A percentile compares a stretch with the other conserved stretches of the same genome.
Conservation (phyloP, 2,888 invertebrate genomes). For the Lymantria dispar region DNA sequence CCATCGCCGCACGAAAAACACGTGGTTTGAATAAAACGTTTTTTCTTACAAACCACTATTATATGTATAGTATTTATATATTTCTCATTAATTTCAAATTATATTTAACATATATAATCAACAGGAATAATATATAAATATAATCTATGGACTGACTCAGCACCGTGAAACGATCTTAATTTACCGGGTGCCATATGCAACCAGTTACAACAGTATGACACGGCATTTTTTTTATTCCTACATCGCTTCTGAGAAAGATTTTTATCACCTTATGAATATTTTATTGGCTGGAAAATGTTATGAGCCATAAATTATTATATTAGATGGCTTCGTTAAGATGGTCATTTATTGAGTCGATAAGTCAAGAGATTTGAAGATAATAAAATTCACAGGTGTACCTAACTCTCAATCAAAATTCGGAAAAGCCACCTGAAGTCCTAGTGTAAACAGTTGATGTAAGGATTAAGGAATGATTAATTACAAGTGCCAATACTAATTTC, state of each 20-base stretch:
- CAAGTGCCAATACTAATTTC: no score
- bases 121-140: not conserved
- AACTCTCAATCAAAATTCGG: conserved; percentile 1
- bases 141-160: not conserved
- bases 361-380: conserved; percentile 11
- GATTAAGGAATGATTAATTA: no score
- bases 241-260: conserved; percentile 50
- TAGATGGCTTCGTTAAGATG: conserved; percentile 24
- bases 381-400: conserved; percentile 10
- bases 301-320: conserved; percentile 41
- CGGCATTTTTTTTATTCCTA: conserved; percentile 36
- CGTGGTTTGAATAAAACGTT: no score
- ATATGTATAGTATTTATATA: no score
- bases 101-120: no score
- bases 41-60: no score
- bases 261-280: conserved; percentile 59
- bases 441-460: no score
- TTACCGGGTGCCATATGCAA: conserved; percentile 37
- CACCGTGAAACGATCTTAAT: conserved; percentile 25
- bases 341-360: conserved; percentile 24
- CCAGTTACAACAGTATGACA: conserved; percentile 38
- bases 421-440: not conserved
- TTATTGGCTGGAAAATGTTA: conserved; percentile 44
- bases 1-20: no score
- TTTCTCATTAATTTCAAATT: no score